phyloP scores from a whole-genome alignment of 1,140 invertebrate species.

The Berghia stephanieae region DNA sequence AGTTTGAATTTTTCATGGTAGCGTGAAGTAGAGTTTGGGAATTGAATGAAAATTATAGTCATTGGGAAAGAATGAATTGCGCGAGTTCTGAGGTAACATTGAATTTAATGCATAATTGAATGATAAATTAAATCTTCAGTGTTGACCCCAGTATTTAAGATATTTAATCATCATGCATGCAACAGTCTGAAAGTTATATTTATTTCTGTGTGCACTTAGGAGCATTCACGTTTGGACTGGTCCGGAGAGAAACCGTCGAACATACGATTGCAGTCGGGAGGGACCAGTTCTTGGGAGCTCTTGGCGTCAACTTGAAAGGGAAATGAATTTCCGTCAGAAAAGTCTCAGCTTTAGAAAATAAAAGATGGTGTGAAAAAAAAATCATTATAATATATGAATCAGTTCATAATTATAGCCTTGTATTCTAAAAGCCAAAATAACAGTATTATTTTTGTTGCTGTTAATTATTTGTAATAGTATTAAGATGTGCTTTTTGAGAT shows the following conservation, averaged over 20 bases:
- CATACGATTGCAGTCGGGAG: constrained; percentile 56
- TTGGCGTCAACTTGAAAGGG: constrained; percentile 32
- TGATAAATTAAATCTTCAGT: background rate
- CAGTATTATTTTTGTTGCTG: too few relatives aligned
- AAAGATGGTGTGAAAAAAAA: too few relatives aligned
- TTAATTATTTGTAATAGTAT: too few relatives aligned
- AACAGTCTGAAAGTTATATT: background rate
- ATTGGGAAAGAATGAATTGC: background rate
- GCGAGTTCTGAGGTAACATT: background rate
- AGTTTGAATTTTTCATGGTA: constrained; percentile 40
- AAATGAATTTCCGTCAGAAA: constrained; percentile 30
- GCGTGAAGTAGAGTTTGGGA: background rate
- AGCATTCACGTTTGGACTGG: constrained; percentile 47
- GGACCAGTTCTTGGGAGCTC: constrained; percentile 45
- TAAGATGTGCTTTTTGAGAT: too few relatives aligned
- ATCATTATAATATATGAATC: too few relatives aligned
- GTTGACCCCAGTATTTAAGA: background rate
- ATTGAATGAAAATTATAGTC: background rate
- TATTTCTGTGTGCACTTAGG: constrained; percentile 38
- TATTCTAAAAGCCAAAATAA: too few relatives aligned
- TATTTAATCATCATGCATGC: background rate
- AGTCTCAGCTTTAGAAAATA: constrained; percentile 2
- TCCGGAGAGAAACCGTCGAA: constrained; percentile 41
- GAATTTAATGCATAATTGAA: background rate
- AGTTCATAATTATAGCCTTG: too few relatives aligned